These are phyloP conservation scores for Planococcus citri DNA, from an alignment of 1,140 invertebrate species.

Conservation along the genomic window DNA sequence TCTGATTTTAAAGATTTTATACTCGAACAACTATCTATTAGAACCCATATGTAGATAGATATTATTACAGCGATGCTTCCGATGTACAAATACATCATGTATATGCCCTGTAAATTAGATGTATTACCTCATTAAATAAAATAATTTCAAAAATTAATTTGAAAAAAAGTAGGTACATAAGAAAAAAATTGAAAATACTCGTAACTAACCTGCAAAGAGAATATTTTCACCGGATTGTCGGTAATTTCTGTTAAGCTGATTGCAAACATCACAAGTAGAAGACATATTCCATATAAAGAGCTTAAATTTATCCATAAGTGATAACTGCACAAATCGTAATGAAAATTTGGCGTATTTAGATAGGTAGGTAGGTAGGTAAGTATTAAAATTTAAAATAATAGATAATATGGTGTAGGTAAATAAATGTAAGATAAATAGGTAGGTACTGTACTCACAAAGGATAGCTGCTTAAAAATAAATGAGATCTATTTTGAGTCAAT, in stretches of 20 bases:
- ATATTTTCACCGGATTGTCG: slow-evolving; percentile 42
- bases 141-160: not conserved
- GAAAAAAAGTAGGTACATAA: not conserved
- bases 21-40: slow-evolving; percentile 43
- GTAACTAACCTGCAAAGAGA: slow-evolving; percentile 45
- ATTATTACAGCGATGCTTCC: slow-evolving; percentile 50
- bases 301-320: slow-evolving; percentile 45
- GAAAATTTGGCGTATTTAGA: too few species aligned
- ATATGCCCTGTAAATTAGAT: slow-evolving; percentile 40
- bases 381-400: not conserved
- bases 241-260: slow-evolving; percentile 46
- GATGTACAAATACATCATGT: slow-evolving; percentile 50
- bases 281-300: slow-evolving; percentile 46
- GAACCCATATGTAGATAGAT: slow-evolving; percentile 49
- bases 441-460: slow-evolving; percentile 11
- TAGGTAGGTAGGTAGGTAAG: too few species aligned
- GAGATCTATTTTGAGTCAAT: slow-evolving; percentile 14
- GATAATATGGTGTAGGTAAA: not conserved
- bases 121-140: not conserved
- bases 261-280: slow-evolving; percentile 46
- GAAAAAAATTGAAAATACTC: not conserved
- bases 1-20: slow-evolving; percentile 28
- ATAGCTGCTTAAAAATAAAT: slow-evolving; percentile 16
- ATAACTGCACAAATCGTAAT: slow-evolving; percentile 37
- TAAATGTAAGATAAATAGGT: not conserved